Evolutionary conservation across 2,113 vertebrate genomes (phyloP).

Genomic region (Motacilla alba): DNA sequence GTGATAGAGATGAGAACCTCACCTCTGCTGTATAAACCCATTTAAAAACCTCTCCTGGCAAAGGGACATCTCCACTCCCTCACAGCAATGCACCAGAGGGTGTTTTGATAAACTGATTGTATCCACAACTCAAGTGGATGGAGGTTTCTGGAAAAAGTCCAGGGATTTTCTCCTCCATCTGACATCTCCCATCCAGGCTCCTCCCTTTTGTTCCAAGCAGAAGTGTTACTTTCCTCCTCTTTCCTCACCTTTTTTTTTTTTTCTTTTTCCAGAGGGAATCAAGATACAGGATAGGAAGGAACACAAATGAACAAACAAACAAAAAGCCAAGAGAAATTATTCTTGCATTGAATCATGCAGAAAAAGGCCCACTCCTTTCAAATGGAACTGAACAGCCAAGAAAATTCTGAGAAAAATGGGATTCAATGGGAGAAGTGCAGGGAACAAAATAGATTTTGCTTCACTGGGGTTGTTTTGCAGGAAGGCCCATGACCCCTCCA

Average conservation of each 20-base stretch:
- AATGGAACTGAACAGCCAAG: not conserved
- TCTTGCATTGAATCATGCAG: conserved; percentile 3
- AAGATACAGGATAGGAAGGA: not conserved
- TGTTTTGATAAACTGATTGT: conserved; percentile 46
- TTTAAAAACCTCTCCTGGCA: fast-evolving
- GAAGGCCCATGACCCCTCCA: fast-evolving
- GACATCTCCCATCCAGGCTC: conserved; percentile 42
- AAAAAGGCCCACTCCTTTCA: not conserved
- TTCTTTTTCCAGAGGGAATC: not conserved
- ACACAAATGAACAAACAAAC: not conserved
- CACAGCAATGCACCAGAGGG: not conserved
- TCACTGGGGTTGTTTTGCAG: not conserved
- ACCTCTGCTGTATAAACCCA: not conserved
- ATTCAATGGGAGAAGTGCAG: not conserved
- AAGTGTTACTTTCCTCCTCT: not conserved
- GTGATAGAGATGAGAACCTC: not conserved
- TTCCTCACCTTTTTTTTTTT: not conserved
- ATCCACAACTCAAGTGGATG: conserved; percentile 52
- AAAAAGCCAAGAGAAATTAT: conserved; percentile 13
- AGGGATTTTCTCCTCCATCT: conserved; percentile 27
- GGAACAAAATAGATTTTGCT: not conserved
- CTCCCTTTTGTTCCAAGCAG: conserved; percentile 7
- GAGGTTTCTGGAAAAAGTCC: conserved; percentile 56
- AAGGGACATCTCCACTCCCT: not conserved
- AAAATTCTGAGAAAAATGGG: not conserved